A percentile compares a stretch with the other conserved stretches of the same genome.
Conservation (phyloP, 2,797 vertebrate genomes). For the Tamandua tetradactyla region DNA sequence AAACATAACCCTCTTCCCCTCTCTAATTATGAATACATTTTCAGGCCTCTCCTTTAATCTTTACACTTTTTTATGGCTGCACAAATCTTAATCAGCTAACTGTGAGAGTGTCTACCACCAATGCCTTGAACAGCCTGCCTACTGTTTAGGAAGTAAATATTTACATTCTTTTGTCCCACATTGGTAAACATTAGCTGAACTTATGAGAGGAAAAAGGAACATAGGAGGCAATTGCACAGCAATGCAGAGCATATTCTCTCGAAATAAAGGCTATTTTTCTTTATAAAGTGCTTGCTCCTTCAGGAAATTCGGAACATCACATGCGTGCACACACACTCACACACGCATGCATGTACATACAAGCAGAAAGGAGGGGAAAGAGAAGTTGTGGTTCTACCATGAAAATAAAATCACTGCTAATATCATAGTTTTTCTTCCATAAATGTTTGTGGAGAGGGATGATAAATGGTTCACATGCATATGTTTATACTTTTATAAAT, state of each 20-base stretch:
- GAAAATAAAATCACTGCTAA: constrained; percentile 12
- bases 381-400: background rate
- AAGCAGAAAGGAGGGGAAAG: background rate
- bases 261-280: background rate
- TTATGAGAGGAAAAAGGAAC: background rate
- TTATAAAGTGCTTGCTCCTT: background rate
- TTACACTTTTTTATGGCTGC: constrained; percentile 76
- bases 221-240: background rate
- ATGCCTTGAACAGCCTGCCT: constrained; percentile 85
- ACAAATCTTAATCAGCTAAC: constrained; percentile 85
- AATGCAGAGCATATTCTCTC: background rate
- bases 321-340: background rate
- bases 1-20: constrained; percentile 86
- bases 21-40: constrained; percentile 87
- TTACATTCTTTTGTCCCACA: constrained; percentile 83
- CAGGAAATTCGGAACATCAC: constrained; percentile 16
- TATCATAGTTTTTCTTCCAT: background rate
- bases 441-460: background rate
- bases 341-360: background rate
- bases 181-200: constrained; percentile 77
- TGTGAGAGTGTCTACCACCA: constrained; percentile 84
- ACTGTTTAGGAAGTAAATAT: constrained; percentile 89
- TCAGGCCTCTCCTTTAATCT: constrained; percentile 81
- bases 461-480: background rate
- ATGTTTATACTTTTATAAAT: background rate